These are phyloP conservation scores for Campoletis raptor DNA, from an alignment of 2,888 invertebrate genomes.

Conservation along the genomic window DNA sequence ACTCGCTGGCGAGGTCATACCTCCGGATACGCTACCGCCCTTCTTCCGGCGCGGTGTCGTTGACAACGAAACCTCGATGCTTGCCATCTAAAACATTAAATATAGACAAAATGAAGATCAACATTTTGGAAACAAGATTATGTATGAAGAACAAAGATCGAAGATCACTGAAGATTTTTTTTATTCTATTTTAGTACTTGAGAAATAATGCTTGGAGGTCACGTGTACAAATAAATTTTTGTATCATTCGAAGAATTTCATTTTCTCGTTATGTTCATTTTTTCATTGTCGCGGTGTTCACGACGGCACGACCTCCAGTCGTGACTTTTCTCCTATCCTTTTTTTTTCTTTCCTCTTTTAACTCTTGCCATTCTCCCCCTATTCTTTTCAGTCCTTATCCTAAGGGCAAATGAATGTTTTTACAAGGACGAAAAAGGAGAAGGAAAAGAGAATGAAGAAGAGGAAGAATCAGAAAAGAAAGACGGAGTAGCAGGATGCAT, in stretches of 20 bases:
- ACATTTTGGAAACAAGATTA: background rate
- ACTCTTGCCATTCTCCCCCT: slow-evolving; percentile 2
- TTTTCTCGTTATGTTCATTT: background rate
- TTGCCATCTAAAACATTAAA: slow-evolving; percentile 89
- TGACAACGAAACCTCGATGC: slow-evolving; percentile 92
- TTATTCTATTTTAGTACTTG: background rate
- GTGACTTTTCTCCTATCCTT: background rate
- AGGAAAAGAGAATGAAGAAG: background rate
- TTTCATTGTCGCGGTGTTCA: slow-evolving; percentile 11
- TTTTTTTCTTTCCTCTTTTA: background rate
- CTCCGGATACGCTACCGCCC: slow-evolving; percentile 84
- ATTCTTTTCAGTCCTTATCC: background rate
- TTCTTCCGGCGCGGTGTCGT: slow-evolving; percentile 88
- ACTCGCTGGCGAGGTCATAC: slow-evolving; percentile 79
- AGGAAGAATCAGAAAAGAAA: background rate
- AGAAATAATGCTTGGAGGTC: background rate
- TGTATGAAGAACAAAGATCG: background rate
- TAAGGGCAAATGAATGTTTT: slow-evolving; percentile 3
- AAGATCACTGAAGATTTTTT: background rate
- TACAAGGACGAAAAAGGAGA: slow-evolving; percentile 22
- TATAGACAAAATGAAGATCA: background rate
- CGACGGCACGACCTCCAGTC: slow-evolving; percentile 12
- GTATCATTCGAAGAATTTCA: background rate
- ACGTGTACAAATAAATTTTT: background rate
- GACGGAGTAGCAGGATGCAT: slow-evolving; percentile 54